Percentiles rank a stretch among this genome's conserved stretches.
Evolutionary conservation across 2,113 vertebrate genomes (phyloP).

Genomic region (Willisornis vidua): DNA sequence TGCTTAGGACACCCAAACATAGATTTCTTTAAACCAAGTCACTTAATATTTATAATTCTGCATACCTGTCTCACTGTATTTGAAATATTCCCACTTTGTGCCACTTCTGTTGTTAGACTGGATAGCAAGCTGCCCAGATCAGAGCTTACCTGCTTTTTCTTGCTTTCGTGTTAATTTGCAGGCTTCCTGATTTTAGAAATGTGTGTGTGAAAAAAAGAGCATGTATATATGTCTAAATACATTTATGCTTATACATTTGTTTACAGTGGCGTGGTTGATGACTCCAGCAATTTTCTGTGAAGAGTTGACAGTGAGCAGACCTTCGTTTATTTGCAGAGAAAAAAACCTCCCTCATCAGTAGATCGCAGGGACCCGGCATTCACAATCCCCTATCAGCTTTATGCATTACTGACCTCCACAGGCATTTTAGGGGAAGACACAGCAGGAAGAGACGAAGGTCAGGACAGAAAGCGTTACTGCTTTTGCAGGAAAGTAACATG

Average conservation of each 20-base stretch:
- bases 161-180: not conserved
- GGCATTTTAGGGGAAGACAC: slow-evolving; percentile 58
- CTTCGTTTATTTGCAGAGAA: not conserved
- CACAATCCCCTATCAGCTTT: slow-evolving; percentile 26
- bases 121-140: not conserved
- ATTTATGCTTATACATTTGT: not conserved
- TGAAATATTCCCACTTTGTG: not conserved
- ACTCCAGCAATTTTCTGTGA: not conserved
- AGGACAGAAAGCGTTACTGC: not conserved
- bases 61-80: not conserved
- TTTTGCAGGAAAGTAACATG: not conserved
- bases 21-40: not conserved
- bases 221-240: not conserved
- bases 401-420: slow-evolving; percentile 67
- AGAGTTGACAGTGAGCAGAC: not conserved
- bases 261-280: accelerated
- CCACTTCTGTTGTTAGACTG: not conserved
- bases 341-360: not conserved
- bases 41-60: not conserved
- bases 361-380: not conserved
- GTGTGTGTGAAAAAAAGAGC: not conserved
- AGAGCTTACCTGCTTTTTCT: not conserved
- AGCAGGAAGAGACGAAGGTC: slow-evolving; percentile 34
- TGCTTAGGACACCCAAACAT: not conserved
- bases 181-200: not conserved